Evolutionary conservation across 1,140 invertebrate genomes (phyloP), one percentile per base, ranked within the genome.

Genomic region (Hyles euphorbiae): DNA sequence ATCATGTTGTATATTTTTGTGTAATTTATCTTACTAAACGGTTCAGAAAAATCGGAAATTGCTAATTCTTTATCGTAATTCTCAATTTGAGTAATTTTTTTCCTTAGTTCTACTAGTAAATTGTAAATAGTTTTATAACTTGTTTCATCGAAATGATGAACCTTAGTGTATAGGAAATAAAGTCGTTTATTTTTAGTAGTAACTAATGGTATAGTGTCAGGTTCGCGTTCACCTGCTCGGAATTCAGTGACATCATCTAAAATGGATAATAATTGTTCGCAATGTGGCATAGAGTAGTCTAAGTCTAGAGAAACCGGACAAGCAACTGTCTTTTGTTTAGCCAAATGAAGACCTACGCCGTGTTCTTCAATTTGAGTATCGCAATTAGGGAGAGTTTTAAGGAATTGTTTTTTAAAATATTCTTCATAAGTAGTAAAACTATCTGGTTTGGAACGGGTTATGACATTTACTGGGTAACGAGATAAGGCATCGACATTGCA

Each of bases 401-500:
- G 63, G 48, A 68, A 68, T 47, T 68, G 68, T 7, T 44, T 7
- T 56, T 66, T 70, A 33, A 70, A 22, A 22, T 22, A 22, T 22
- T 22, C 22, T 22, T 22, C 22, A 22, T 22, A 22, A 22, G 22
- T 22, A 63, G 47, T 67, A 71, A 9, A 6, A 43, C 68, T 62
- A 61, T 68, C 68, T 55, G 66, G 40, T 46, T 60, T 47, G 9
- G 51, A 12, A 45, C 34, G 22, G 33, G 47, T 34, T 2, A 67
- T 60, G 36, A 56, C 64, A 45, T 64, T 56, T 6, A 81, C 48
- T 4, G 74, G 64, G 48, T 49, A 61, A n/a, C 76, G 62, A 10
- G 77, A 87, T 52, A 88, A 55, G 7, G 72, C 75, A 61, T 89
- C 88, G 2, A 82, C 83, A 7, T 81, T 82, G 7, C 59, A 62